Base-by-base conservation (phyloP, 2,888 invertebrate genomes). In the Eremobia ochroleuca region DNA sequence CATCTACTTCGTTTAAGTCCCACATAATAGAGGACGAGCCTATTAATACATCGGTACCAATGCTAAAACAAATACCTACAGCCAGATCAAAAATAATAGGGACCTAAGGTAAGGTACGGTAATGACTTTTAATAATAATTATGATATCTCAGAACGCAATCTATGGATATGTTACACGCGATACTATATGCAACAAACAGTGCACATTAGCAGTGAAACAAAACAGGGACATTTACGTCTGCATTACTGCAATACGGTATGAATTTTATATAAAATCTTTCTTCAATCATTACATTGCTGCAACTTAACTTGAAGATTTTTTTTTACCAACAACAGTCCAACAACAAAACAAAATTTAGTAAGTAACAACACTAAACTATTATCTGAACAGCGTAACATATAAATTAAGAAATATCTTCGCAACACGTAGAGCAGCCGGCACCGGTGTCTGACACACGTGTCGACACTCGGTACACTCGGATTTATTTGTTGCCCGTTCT, bases 401-500 rank as follows among this genome's bases (percentile, higher is more conserved):
- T 89, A 88, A 88, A 88, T 88, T 89, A 89, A 61, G 77, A 78
- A 84, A 86, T 88, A 79, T 86, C 82, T 76, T 77, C 76, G 76
- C 73, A 87, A 79, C 89, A 88, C 87, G 89, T 88, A 87, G 83
- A 80, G 49, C 84, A 79, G 76, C 85, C 70, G 80, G 82, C 65
- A 62, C 73, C 81, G 87, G 85, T 86, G 90, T 90, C 89, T 76
- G 83, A 85, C 81, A 85, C 88, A 89, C 84, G 85, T 83, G 82
- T 79, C 85, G 90, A 88, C 91, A 89, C 90, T 88, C 80, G 82
- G 79, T 78, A 84, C 76, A 82, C 73, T 66, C 76, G 74, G 88
- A 91, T 91, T 91, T 91, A 91, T 91, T 87, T 90, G 88, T 87
- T 72, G 34, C 58, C 31, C 86, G 73, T 86, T 79, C 80, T 86